Conservation (phyloP, 2,888 invertebrate species). For the Alentia gelatinosa region DNA sequence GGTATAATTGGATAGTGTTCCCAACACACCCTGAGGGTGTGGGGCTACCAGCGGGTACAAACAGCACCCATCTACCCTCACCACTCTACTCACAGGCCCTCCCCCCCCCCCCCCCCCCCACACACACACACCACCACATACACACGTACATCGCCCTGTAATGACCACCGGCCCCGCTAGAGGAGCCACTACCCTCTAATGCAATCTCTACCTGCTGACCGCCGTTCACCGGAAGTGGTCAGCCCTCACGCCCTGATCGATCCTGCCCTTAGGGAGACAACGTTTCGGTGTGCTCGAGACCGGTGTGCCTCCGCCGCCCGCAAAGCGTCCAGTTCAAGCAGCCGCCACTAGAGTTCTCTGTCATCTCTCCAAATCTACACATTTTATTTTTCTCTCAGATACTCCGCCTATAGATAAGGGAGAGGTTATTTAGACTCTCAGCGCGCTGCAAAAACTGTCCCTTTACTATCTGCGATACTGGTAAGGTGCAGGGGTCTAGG, state of each 20-base stretch:
- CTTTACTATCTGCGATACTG: no score
- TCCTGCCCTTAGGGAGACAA: background rate
- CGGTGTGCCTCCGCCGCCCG: background rate
- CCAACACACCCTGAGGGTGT: background rate
- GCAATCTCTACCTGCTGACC: background rate
- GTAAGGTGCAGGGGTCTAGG: no score
- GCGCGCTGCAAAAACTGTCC: no score
- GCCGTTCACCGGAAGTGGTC: background rate
- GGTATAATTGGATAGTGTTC: background rate
- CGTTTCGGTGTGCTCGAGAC: background rate
- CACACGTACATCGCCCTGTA: no score
- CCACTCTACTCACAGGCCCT: no score
- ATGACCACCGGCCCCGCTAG: background rate
- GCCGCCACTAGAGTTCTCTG: no score
- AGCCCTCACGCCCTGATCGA: background rate
- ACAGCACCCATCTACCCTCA: background rate
- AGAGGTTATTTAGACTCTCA: no score
- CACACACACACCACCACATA: no score
- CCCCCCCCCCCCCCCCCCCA: background rate
- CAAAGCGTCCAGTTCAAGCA: no score
- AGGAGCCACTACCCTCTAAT: background rate
- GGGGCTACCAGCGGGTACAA: background rate
- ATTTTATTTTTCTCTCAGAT: no score
- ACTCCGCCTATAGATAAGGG: no score
- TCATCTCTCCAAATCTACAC: no score